These are phyloP conservation scores for Diarsia rubi DNA, from an alignment of 2,888 invertebrate species.

Conservation along the genomic window DNA sequence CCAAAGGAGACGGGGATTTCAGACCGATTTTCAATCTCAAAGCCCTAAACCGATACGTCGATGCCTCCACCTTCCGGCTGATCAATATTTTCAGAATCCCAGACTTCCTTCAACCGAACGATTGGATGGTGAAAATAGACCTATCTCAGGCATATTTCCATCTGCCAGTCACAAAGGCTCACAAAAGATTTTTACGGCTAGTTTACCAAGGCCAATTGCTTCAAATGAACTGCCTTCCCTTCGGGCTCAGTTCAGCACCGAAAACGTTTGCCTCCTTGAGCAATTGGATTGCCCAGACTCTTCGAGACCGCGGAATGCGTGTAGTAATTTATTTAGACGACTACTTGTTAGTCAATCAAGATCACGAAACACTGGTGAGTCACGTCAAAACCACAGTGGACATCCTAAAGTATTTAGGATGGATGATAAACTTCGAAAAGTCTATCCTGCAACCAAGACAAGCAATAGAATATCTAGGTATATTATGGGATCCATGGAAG, in stretches of 20 bases:
- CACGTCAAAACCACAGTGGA: constrained; percentile 9
- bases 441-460: constrained; percentile 7
- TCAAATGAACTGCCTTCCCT: constrained; percentile 9
- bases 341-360: background rate
- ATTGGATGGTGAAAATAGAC: constrained; percentile 6
- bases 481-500: constrained; percentile 3
- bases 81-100: constrained; percentile 7
- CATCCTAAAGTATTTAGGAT: constrained; percentile 8
- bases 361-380: constrained; percentile 5
- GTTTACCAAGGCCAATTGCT: background rate
- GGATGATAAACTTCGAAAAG: background rate
- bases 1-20: no score
- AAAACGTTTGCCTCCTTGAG: constrained; percentile 2
- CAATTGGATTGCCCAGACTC: constrained; percentile 11
- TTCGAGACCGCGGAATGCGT: constrained; percentile 1
- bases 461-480: background rate
- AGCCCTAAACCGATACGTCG: background rate
- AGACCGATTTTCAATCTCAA: no score
- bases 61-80: constrained; percentile 4
- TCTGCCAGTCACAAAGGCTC: background rate
- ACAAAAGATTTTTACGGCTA: background rate
- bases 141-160: background rate
- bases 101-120: constrained; percentile 7
- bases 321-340: constrained; percentile 4
- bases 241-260: constrained; percentile 9